phyloP scores from a whole-genome alignment of 2,888 invertebrate species.

The Gymnocheta viridis region DNA sequence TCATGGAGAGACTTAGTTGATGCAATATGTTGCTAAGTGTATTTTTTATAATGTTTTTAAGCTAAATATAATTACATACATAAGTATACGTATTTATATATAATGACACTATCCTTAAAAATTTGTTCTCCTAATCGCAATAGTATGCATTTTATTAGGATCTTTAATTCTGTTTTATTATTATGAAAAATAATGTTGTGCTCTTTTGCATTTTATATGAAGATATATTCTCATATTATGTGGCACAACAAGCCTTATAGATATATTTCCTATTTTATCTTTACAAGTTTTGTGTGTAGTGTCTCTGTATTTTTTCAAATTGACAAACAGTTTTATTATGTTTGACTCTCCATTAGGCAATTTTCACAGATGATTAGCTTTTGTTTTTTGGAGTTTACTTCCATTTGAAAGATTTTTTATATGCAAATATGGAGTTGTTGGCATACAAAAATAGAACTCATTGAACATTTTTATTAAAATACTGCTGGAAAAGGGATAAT shows the following conservation, averaged over 20 bases:
- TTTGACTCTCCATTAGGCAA: constrained; percentile 67
- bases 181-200: no score
- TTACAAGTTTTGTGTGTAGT: background rate
- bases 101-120: no score
- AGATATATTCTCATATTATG: background rate
- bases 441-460: constrained; percentile 31
- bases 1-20: no score
- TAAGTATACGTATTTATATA: no score
- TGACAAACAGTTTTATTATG: constrained; percentile 59
- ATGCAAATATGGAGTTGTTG: constrained; percentile 52
- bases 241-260: background rate
- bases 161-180: no score
- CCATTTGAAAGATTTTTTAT: constrained; percentile 40
- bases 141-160: no score
- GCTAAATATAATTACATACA: no score
- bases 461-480: constrained; percentile 36
- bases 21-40: no score
- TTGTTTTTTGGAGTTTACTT: constrained; percentile 41
- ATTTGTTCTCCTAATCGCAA: no score
- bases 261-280: background rate
- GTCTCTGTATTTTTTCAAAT: background rate
- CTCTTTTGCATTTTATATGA: background rate
- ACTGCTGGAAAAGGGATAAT: background rate
- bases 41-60: no score
- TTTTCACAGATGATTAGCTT: constrained; percentile 63